A percentile compares a stretch with the other conserved stretches of the same genome.
Conservation (phyloP, 2,797 vertebrate species). For the Chromis chromis region DNA sequence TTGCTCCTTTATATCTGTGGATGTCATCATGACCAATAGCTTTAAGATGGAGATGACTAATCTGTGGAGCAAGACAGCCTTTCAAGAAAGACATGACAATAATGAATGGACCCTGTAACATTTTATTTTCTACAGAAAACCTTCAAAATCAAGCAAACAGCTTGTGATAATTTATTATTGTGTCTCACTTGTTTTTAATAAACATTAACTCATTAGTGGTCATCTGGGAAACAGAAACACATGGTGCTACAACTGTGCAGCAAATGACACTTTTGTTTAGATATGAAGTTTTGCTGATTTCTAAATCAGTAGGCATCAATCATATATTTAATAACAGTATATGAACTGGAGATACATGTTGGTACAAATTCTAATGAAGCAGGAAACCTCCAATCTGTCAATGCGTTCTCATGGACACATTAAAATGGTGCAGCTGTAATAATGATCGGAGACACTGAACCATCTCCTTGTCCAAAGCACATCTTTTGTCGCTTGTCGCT, state of each 20-base stretch:
- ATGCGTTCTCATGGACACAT: not conserved
- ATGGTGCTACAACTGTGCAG: too few relatives aligned
- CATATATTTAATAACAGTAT: not conserved
- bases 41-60: not conserved
- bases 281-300: constrained; percentile 6
- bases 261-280: not conserved
- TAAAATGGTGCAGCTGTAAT: constrained; percentile 23
- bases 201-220: too few relatives aligned
- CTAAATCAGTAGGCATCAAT: not conserved
- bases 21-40: not conserved
- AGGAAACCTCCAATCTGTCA: constrained; percentile 15
- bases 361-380: not conserved
- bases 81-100: not conserved
- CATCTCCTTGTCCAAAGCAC: constrained; percentile 22
- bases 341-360: constrained; percentile 4
- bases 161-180: too few relatives aligned
- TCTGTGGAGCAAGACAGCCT: not conserved
- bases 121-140: not conserved
- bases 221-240: too few relatives aligned
- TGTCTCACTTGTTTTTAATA: too few relatives aligned
- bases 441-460: constrained; percentile 12
- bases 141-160: not conserved
- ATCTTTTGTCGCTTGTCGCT: constrained; percentile 40
- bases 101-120: not conserved
- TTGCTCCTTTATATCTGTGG: not conserved